Evolutionary conservation across 2,888 invertebrate species (phyloP).

Genomic region (Phymatocera aterrima): DNA sequence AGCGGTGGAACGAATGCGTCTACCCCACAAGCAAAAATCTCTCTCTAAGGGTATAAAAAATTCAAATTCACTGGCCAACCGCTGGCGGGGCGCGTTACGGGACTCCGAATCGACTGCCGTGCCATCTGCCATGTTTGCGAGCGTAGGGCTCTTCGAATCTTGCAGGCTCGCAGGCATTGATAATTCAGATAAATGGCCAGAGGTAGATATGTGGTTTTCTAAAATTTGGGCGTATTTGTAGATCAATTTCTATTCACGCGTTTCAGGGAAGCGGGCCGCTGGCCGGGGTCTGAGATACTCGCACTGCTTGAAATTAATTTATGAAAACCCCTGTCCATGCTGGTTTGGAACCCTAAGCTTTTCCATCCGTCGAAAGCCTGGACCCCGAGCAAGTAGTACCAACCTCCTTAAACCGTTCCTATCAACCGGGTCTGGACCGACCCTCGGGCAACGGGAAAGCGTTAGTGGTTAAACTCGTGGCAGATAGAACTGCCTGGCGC

Average conservation of each 20-base stretch:
- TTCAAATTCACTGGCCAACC: slow-evolving; percentile 38
- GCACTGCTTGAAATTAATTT: slow-evolving; percentile 29
- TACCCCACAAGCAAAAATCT: slow-evolving; percentile 9
- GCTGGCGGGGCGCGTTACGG: neutral
- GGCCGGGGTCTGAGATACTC: neutral
- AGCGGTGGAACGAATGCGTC: slow-evolving; percentile 12
- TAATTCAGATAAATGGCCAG: slow-evolving; percentile 40
- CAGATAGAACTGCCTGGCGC: slow-evolving; percentile 21
- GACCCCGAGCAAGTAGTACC: slow-evolving; percentile 5
- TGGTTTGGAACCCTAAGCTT: slow-evolving; percentile 22
- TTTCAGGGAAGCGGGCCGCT: neutral
- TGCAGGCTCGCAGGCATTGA: slow-evolving; percentile 22
- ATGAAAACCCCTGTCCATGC: slow-evolving; percentile 23
- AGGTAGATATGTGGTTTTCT: slow-evolving; percentile 32
- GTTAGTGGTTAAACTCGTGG: slow-evolving; percentile 24
- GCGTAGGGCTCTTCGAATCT: slow-evolving; percentile 24
- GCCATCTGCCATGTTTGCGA: neutral
- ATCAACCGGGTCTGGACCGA: neutral
- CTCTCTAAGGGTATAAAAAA: slow-evolving; percentile 26
- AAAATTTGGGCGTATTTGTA: neutral
- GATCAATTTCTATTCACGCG: neutral
- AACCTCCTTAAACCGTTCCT: neutral
- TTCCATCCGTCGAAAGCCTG: slow-evolving; percentile 23
- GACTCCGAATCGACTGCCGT: neutral
- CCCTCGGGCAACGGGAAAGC: slow-evolving; percentile 25